Conservation (phyloP, 2,113 vertebrate genomes). For the Cyprinodon variegatus region DNA sequence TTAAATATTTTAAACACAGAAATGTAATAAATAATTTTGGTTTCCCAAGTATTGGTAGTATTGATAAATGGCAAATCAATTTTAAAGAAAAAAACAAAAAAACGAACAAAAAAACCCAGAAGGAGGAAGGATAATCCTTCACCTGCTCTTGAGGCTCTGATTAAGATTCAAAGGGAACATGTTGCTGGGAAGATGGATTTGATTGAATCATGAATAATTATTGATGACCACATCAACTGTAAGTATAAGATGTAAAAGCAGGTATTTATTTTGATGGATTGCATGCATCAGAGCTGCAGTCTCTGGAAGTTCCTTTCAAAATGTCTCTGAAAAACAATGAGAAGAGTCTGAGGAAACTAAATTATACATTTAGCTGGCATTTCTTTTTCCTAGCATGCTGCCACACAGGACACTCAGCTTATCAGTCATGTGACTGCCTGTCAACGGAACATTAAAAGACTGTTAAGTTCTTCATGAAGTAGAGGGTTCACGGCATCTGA, state of each 20-base stretch:
- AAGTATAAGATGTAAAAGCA: slow-evolving; percentile 33
- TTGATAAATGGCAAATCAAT: background rate
- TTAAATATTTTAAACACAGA: background rate
- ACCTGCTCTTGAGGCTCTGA: slow-evolving; percentile 2
- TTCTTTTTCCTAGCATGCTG: slow-evolving; percentile 25
- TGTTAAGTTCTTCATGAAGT: slow-evolving; percentile 68
- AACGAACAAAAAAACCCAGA: background rate
- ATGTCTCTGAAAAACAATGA: slow-evolving; percentile 23
- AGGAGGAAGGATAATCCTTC: background rate
- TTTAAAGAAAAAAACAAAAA: background rate
- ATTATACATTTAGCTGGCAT: slow-evolving; percentile 22
- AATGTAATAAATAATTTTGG: background rate
- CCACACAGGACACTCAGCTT: slow-evolving; percentile 9
- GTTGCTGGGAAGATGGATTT: slow-evolving; percentile 9
- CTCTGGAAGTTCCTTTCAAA: slow-evolving; percentile 36
- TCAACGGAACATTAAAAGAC: slow-evolving; percentile 68
- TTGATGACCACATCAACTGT: slow-evolving; percentile 43
- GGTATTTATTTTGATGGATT: slow-evolving; percentile 56
- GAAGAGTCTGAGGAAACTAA: slow-evolving; percentile 9
- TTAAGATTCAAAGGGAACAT: slow-evolving; percentile 7
- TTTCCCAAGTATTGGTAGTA: background rate
- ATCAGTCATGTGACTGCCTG: slow-evolving; percentile 43
- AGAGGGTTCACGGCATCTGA: slow-evolving; percentile 36
- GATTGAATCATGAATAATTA: slow-evolving; percentile 44
- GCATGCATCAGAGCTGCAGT: slow-evolving; percentile 12